Conservation (phyloP, 2,888 invertebrate genomes). For the Idaea straminata region DNA sequence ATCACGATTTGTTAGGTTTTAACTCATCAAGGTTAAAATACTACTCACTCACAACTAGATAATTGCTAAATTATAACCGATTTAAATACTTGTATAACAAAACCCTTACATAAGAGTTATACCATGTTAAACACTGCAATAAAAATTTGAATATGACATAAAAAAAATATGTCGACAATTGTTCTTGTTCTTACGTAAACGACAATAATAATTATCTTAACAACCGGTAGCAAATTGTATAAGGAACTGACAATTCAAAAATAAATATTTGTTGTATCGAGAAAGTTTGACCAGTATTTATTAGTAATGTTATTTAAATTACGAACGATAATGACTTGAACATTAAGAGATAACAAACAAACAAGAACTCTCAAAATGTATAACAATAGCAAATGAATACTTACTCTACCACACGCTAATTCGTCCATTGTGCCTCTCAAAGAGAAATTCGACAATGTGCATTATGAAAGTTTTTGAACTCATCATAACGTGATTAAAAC, state of each 20-base stretch:
- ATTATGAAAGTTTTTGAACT: slow-evolving; percentile 69
- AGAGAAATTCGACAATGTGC: slow-evolving; percentile 73
- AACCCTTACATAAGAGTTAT: background rate
- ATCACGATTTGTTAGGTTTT: background rate
- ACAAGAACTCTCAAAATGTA: slow-evolving; percentile 36
- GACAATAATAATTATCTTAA: slow-evolving; percentile 14
- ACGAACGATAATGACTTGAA: slow-evolving; percentile 28
- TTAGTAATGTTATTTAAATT: slow-evolving; percentile 19
- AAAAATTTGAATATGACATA: slow-evolving; percentile 24
- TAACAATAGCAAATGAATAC: slow-evolving; percentile 52
- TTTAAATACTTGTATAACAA: background rate
- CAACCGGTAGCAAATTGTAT: slow-evolving; percentile 7
- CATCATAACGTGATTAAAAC: slow-evolving; percentile 62
- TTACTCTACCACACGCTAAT: slow-evolving; percentile 42
- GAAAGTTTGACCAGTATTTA: slow-evolving; percentile 6
- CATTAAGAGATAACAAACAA: slow-evolving; percentile 30
- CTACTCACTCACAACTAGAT: background rate
- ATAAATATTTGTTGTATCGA: background rate
- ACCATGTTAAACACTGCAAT: slow-evolving; percentile 12
- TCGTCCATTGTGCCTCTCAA: slow-evolving; percentile 57
- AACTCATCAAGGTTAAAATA: background rate
- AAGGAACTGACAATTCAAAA: background rate
- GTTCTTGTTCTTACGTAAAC: slow-evolving; percentile 24
- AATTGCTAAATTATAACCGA: background rate
- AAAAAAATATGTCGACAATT: slow-evolving; percentile 23